Percentiles rank a stretch among this genome's conserved stretches.
Conservation (phyloP, 2,113 vertebrate genomes). For the Aspidoscelis tigris region DNA sequence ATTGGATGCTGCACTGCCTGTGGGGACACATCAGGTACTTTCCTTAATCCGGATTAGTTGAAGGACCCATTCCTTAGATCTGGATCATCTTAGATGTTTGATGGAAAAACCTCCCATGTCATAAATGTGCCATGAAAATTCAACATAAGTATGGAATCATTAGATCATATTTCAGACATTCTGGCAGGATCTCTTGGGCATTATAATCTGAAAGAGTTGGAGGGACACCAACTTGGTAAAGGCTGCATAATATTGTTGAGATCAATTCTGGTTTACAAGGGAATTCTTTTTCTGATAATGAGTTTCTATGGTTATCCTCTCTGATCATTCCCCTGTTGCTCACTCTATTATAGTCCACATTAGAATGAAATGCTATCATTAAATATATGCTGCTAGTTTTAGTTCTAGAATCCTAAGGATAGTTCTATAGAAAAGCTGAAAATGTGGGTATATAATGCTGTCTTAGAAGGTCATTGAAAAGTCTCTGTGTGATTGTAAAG, state of each 20-base stretch:
- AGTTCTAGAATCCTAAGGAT: background rate
- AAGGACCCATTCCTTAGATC: too few species aligned
- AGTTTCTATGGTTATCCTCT: background rate
- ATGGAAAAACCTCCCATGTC: too few species aligned
- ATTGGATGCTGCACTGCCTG: too few species aligned
- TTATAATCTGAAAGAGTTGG: too few species aligned
- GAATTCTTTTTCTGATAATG: background rate
- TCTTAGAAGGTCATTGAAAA: background rate
- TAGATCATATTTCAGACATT: too few species aligned
- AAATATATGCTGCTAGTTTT: rapidly evolving
- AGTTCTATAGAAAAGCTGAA: background rate
- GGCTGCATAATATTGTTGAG: background rate
- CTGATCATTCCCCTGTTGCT: background rate
- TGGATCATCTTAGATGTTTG: too few species aligned
- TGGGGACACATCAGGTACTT: too few species aligned
- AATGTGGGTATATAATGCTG: background rate
- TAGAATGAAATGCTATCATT: background rate
- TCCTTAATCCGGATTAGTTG: too few species aligned
- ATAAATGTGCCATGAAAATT: too few species aligned
- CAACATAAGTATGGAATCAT: too few species aligned
- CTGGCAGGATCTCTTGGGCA: too few species aligned
- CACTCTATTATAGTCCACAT: rapidly evolving
- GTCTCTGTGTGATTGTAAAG: background rate
- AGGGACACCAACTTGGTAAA: too few species aligned
- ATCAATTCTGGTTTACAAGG: rapidly evolving